Percentiles rank a stretch among this genome's conserved stretches.
These are phyloP conservation scores for Porphyrio hochstetteri DNA, from an alignment of 2,113 vertebrate genomes.

Conservation along the genomic window DNA sequence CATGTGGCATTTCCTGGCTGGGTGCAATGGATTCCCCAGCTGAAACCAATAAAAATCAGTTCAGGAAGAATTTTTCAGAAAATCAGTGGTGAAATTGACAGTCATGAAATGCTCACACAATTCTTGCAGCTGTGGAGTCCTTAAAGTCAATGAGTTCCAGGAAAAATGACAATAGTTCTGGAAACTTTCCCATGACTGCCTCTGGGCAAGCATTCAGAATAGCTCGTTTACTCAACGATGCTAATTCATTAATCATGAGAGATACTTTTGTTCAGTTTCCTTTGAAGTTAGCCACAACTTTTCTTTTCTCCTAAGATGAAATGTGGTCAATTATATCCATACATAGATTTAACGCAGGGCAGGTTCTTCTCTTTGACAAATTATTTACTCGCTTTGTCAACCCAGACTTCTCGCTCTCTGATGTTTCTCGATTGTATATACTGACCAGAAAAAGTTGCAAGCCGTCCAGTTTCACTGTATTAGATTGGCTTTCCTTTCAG, in stretches of 20 bases:
- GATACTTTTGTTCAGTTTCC: constrained; percentile 51
- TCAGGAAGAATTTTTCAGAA: constrained; percentile 76
- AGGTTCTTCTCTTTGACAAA: constrained; percentile 43
- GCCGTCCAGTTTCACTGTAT: neutral
- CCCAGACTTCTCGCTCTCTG: neutral
- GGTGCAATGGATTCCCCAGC: constrained; percentile 70
- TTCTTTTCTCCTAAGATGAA: constrained; percentile 66
- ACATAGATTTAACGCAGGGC: constrained; percentile 52
- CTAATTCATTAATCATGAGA: constrained; percentile 75
- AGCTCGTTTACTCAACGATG: constrained; percentile 56
- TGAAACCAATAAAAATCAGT: constrained; percentile 80
- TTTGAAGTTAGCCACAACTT: constrained; percentile 69
- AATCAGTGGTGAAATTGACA: constrained; percentile 74
- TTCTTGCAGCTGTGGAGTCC: constrained; percentile 74
- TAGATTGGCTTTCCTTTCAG: neutral
- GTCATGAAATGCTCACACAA: constrained; percentile 76
- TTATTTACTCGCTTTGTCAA: constrained; percentile 50
- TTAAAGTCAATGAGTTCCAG: constrained; percentile 68
- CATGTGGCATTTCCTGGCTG: constrained; percentile 73
- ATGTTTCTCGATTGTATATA: constrained; percentile 31
- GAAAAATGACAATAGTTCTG: constrained; percentile 73
- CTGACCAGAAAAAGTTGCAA: constrained; percentile 42
- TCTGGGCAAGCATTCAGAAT: constrained; percentile 67
- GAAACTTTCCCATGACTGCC: constrained; percentile 65
- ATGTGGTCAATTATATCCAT: constrained; percentile 63